phyloP scores from a whole-genome alignment of 1,140 invertebrate species.

The Samia ricini region DNA sequence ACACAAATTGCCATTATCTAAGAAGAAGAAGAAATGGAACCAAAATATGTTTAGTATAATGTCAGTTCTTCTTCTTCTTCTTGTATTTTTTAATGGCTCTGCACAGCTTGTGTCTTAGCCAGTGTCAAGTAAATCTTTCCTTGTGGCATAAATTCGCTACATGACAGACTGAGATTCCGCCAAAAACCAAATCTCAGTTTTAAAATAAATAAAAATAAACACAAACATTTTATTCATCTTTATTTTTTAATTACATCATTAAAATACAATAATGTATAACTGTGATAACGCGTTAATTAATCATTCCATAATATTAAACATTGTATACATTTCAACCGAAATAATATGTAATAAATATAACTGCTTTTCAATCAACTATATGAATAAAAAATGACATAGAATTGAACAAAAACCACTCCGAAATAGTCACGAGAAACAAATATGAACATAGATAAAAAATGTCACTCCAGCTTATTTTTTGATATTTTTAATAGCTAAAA shows the following conservation, averaged over 20 bases:
- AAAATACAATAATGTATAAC: conserved; percentile 65
- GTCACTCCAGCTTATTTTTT: background rate
- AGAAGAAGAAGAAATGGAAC: too few relatives aligned
- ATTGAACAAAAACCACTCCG: conserved; percentile 11
- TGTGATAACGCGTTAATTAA: conserved; percentile 41
- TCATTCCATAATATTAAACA: conserved; percentile 7
- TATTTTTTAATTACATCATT: conserved; percentile 65
- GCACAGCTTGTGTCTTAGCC: too few relatives aligned
- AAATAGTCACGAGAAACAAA: background rate
- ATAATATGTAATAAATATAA: conserved; percentile 11
- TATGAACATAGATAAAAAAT: background rate
- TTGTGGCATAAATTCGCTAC: too few relatives aligned
- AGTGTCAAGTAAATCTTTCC: too few relatives aligned
- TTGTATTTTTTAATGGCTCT: too few relatives aligned
- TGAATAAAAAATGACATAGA: conserved; percentile 21
- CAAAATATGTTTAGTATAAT: too few relatives aligned
- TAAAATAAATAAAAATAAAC: too few relatives aligned
- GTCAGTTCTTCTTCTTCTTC: too few relatives aligned
- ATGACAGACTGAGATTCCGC: too few relatives aligned
- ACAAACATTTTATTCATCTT: conserved; percentile 58
- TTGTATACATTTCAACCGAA: background rate
- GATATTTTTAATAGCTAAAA: background rate
- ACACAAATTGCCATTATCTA: too few relatives aligned
- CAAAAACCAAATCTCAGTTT: too few relatives aligned
- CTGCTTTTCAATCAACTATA: conserved; percentile 14